These are phyloP conservation scores for Crioceris asparagi DNA, from an alignment of 2,888 invertebrate species.

Conservation along the genomic window DNA sequence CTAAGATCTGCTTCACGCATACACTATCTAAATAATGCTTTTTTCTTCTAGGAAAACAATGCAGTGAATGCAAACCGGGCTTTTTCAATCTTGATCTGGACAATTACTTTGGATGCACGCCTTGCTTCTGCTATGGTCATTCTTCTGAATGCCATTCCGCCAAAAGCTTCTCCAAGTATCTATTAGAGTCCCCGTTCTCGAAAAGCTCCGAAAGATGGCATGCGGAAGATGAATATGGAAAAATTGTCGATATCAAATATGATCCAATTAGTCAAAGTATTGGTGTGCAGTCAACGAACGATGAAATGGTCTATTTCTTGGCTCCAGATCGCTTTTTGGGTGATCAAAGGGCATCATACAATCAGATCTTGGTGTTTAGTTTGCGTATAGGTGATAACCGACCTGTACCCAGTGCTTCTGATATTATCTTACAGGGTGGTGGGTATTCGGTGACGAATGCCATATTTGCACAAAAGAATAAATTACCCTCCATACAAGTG, in stretches of 20 bases:
- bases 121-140: slow-evolving; percentile 98
- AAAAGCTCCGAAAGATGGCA: slow-evolving; percentile 81
- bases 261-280: slow-evolving; percentile 74
- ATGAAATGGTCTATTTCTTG: slow-evolving; percentile 77
- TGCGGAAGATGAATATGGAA: slow-evolving; percentile 51
- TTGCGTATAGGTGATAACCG: slow-evolving; percentile 76
- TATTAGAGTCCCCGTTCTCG: slow-evolving; percentile 75
- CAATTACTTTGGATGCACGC: slow-evolving; percentile 93
- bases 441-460: slow-evolving; percentile 74
- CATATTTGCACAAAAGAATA: slow-evolving; percentile 86
- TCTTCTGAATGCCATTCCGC: slow-evolving; percentile 87
- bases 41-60: slow-evolving; percentile 47
- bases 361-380: slow-evolving; percentile 81
- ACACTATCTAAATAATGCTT: too few relatives aligned
- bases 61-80: slow-evolving; percentile 92
- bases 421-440: slow-evolving; percentile 79
- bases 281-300: slow-evolving; percentile 57
- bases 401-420: slow-evolving; percentile 71
- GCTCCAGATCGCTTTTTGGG: slow-evolving; percentile 71
- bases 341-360: slow-evolving; percentile 89
- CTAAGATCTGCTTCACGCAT: too few relatives aligned
- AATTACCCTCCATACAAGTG: slow-evolving; percentile 62
- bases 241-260: slow-evolving; percentile 54
- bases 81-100: slow-evolving; percentile 73
- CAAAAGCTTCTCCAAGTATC: slow-evolving; percentile 27